phyloP scores from a whole-genome alignment of 2,113 vertebrate species.

The Merops nubicus region DNA sequence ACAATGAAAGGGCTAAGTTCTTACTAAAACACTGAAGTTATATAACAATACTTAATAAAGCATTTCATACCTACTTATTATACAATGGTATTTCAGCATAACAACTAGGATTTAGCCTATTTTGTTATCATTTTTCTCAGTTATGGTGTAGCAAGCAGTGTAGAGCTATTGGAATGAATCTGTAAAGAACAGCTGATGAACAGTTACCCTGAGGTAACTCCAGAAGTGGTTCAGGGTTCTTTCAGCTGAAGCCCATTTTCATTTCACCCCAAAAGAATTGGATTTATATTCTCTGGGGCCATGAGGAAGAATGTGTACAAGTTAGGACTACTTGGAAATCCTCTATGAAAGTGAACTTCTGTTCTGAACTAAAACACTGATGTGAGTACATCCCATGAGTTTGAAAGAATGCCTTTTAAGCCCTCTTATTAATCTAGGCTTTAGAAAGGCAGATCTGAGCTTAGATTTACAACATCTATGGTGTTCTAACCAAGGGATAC shows the following conservation, averaged over 20 bases:
- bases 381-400: not conserved
- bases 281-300: not conserved
- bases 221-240: not conserved
- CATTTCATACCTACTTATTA: not conserved
- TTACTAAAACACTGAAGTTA: not conserved
- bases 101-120: not conserved
- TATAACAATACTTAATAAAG: not conserved
- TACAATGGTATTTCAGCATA: not conserved
- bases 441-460: not conserved
- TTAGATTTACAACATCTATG: not conserved
- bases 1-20: not conserved
- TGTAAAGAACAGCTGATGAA: not conserved
- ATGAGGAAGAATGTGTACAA: fast-evolving
- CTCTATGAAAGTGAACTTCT: not conserved
- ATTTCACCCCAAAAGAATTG: not conserved
- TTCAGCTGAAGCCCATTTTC: not conserved
- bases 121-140: not conserved
- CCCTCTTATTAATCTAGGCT: not conserved
- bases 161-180: not conserved
- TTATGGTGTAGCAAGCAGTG: no score
- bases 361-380: not conserved
- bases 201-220: no score
- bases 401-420: not conserved
- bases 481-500: not conserved
- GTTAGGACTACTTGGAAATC: not conserved